Percentiles rank a stretch among this genome's conserved stretches.
phyloP scores from a whole-genome alignment of 2,888 invertebrate genomes.

The Incurvaria masculella region DNA sequence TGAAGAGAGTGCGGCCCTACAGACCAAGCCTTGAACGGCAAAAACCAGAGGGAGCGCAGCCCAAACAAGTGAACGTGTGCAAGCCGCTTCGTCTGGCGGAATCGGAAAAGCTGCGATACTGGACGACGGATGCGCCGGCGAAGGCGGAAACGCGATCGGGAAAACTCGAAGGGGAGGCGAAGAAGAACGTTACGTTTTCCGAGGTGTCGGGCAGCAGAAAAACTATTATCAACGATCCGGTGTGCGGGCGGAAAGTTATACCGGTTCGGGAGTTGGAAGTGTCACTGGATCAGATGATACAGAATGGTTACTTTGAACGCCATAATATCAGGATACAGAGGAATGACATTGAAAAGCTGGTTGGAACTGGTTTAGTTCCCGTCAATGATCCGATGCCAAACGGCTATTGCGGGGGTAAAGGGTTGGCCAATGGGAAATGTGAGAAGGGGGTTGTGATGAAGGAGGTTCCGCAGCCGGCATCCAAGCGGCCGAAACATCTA shows the following conservation, averaged over 20 bases:
- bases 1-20: not conserved
- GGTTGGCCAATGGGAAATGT: not conserved
- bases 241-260: slow-evolving; percentile 41
- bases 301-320: slow-evolving; percentile 50
- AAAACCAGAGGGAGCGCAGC: not conserved
- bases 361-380: not conserved
- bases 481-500: slow-evolving; percentile 11
- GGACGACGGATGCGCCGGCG: slow-evolving; percentile 34
- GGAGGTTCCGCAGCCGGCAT: not conserved
- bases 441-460: not conserved
- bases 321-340: slow-evolving; percentile 39
- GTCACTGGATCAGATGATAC: slow-evolving; percentile 50
- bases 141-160: slow-evolving; percentile 21
- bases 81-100: slow-evolving; percentile 34
- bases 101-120: slow-evolving; percentile 38
- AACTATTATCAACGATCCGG: slow-evolving; percentile 45
- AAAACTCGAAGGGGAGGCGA: slow-evolving; percentile 32
- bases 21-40: not conserved
- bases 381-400: slow-evolving; percentile 7
- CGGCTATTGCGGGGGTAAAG: slow-evolving; percentile 9
- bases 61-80: slow-evolving; percentile 43
- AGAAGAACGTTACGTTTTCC: slow-evolving; percentile 51
- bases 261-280: slow-evolving; percentile 49
- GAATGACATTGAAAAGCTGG: not conserved
- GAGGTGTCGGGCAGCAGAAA: slow-evolving; percentile 49